Evolutionary conservation across 1,140 invertebrate genomes (phyloP).

Genomic region (Bombus confusus): DNA sequence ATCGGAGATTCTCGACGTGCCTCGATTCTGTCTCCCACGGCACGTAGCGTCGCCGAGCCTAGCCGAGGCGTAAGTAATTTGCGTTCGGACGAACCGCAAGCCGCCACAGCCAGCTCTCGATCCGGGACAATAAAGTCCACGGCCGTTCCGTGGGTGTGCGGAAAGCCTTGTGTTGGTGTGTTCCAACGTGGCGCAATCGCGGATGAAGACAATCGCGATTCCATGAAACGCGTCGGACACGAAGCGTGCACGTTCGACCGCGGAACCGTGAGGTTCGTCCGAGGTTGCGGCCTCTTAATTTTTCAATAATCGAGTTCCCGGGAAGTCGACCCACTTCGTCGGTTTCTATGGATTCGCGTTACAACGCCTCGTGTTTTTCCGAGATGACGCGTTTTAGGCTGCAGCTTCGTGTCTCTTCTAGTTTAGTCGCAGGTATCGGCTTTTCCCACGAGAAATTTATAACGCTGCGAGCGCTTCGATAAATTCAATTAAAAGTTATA

Average conservation of each 20-base stretch:
- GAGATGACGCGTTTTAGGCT: neutral
- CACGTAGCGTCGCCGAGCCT: constrained; percentile 39
- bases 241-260: constrained; percentile 1
- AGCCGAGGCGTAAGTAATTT: constrained; percentile 68
- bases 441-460: neutral
- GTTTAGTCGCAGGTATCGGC: neutral
- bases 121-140: constrained; percentile 70
- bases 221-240: constrained; percentile 26
- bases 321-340: constrained; percentile 5
- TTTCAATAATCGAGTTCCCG: constrained; percentile 13
- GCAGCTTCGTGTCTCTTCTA: neutral
- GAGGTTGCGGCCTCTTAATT: constrained; percentile 11
- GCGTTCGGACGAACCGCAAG: constrained; percentile 65
- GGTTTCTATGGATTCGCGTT: constrained; percentile 14
- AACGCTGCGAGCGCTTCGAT: too few species aligned
- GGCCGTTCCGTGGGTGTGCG: constrained; percentile 65
- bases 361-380: neutral
- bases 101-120: constrained; percentile 53
- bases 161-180: constrained; percentile 31
- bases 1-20: constrained; percentile 50
- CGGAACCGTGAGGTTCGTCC: neutral
- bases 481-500: neutral
- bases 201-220: constrained; percentile 48
- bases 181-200: constrained; percentile 40
- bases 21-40: constrained; percentile 50